These are phyloP conservation scores for Caenorhabditis sp. DNA, from an alignment of 2,888 invertebrate species.

Conservation along the genomic window DNA sequence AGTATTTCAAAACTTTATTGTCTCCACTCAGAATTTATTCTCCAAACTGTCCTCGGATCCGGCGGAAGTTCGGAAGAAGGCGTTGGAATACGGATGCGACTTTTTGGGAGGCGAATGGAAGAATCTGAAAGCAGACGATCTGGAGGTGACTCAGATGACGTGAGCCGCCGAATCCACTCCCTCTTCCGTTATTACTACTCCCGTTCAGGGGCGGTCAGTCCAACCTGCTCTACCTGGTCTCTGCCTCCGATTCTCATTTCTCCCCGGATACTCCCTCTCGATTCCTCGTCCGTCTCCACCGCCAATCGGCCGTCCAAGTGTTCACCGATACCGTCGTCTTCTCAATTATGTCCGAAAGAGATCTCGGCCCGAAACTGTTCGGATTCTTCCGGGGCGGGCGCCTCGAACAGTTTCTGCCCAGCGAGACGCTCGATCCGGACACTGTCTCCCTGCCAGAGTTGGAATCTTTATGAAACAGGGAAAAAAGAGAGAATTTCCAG, in stretches of 20 bases:
- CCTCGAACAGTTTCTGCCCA: slow-evolving; percentile 92
- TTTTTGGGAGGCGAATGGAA: slow-evolving; percentile 21
- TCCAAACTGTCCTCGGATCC: too few relatives aligned
- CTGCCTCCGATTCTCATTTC: slow-evolving; percentile 81
- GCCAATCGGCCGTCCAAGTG: slow-evolving; percentile 82
- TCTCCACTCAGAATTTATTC: too few relatives aligned
- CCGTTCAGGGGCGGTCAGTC: slow-evolving; percentile 51
- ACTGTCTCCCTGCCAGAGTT: slow-evolving; percentile 20
- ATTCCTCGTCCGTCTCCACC: slow-evolving; percentile 42
- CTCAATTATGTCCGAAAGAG: slow-evolving; percentile 91
- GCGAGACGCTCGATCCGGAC: slow-evolving; percentile 29
- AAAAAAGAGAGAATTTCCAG: too few relatives aligned
- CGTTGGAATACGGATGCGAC: too few relatives aligned
- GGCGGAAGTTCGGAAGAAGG: too few relatives aligned
- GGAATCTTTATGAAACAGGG: too few relatives aligned
- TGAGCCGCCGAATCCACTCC: too few relatives aligned
- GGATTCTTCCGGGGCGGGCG: slow-evolving; percentile 95
- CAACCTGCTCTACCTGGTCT: slow-evolving; percentile 39
- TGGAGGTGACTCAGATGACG: slow-evolving; percentile 25
- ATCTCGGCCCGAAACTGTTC: slow-evolving; percentile 91
- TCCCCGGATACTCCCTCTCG: slow-evolving; percentile 5
- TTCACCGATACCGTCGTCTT: slow-evolving; percentile 96
- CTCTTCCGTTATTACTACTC: too few relatives aligned
- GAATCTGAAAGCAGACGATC: slow-evolving; percentile 4
- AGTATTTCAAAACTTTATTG: too few relatives aligned